Evolutionary conservation across 2,113 vertebrate species (phyloP).

Genomic region (Saguinus imperator): DNA sequence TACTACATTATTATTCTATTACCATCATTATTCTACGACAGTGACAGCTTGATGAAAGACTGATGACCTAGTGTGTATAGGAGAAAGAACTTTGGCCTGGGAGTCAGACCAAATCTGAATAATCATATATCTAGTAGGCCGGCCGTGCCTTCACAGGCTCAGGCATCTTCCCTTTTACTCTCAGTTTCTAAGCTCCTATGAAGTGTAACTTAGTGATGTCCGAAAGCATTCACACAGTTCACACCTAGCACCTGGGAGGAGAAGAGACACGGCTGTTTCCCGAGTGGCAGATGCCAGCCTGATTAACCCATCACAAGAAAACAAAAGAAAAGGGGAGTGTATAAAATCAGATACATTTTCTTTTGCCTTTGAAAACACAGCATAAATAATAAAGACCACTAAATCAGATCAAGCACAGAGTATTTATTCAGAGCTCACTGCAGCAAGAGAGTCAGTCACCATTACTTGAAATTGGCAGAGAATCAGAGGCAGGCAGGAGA

Average conservation of each 20-base stretch:
- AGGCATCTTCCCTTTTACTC: not conserved
- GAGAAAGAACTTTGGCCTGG: not conserved
- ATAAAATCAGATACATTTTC: not conserved
- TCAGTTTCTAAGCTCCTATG: not conserved
- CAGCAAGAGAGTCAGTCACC: not conserved
- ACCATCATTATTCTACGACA: not conserved
- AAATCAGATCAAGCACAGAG: not conserved
- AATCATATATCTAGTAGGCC: not conserved
- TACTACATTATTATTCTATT: not conserved
- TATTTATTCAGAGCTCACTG: not conserved
- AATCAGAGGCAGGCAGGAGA: not conserved
- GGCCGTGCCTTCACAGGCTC: not conserved
- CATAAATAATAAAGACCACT: not conserved
- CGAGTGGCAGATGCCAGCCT: not conserved
- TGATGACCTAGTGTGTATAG: not conserved
- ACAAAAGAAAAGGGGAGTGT: not conserved
- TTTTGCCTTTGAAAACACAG: not conserved
- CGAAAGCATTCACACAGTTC: not conserved
- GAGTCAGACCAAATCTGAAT: not conserved
- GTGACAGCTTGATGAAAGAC: not conserved
- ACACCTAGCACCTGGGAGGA: not conserved
- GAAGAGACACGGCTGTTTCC: not conserved
- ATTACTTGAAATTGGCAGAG: not conserved
- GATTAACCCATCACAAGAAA: not conserved
- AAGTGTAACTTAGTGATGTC: not conserved